A percentile compares a stretch with the other conserved stretches of the same genome.
Evolutionary conservation across 53 echinoderm and acorn worm species (phyloP).

Genomic region (Arbacia lixula): DNA sequence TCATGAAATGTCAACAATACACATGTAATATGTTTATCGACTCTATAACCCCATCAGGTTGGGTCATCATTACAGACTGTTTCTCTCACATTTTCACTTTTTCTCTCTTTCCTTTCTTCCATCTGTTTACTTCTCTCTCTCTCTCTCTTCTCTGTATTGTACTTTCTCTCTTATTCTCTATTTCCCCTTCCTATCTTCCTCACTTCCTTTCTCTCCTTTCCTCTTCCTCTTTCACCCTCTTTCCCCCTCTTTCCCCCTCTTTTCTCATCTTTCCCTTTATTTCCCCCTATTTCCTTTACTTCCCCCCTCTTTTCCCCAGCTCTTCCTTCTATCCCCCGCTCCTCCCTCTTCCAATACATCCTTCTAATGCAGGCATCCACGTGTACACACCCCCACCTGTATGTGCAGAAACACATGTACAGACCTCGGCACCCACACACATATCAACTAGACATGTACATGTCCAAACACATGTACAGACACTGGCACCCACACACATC

Average conservation of each 20-base stretch:
- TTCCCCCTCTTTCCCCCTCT: background rate
- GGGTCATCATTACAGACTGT: background rate
- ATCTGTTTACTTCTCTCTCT: background rate
- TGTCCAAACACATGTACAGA: too few relatives aligned
- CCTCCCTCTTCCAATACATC: too few relatives aligned
- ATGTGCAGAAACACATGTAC: too few relatives aligned
- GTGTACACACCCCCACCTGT: too few relatives aligned
- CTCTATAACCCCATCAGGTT: too few relatives aligned
- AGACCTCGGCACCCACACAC: too few relatives aligned
- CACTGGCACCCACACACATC: too few relatives aligned
- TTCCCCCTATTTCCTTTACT: background rate
- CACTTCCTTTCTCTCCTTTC: background rate
- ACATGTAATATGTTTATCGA: too few relatives aligned
- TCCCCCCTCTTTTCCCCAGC: too few relatives aligned
- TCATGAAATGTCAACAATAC: too few relatives aligned
- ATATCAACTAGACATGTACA: too few relatives aligned
- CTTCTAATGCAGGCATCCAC: too few relatives aligned
- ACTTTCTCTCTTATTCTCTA: background rate
- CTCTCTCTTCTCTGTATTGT: background rate
- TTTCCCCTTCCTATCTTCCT: background rate
- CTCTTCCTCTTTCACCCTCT: background rate
- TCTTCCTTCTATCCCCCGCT: slow-evolving; percentile 12
- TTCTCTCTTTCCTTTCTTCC: background rate
- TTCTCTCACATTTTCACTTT: background rate
- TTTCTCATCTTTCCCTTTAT: background rate